Evolutionary conservation across 2,888 invertebrate species (phyloP).

Genomic region (Lithophane leautieri): DNA sequence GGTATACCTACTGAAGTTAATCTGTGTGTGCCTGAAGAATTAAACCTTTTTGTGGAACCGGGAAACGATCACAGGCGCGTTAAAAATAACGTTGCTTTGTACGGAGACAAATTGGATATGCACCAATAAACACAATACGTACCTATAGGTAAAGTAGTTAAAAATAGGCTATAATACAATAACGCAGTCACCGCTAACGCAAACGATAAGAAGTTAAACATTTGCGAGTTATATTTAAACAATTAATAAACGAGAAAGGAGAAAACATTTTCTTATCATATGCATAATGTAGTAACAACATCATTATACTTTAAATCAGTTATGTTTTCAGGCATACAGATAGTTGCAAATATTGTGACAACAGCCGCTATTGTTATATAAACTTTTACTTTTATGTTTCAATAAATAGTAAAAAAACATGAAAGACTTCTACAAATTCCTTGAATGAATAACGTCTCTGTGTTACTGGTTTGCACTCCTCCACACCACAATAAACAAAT

Average conservation of each 20-base stretch:
- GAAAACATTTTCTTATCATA: constrained; percentile 18
- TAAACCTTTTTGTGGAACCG: constrained; percentile 18
- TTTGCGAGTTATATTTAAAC: constrained; percentile 25
- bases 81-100: constrained; percentile 54
- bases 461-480: background rate
- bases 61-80: constrained; percentile 36
- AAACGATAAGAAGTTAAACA: constrained; percentile 40
- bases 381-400: constrained; percentile 1
- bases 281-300: background rate
- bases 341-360: constrained; percentile 12
- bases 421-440: background rate
- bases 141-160: constrained; percentile 14
- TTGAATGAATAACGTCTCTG: background rate
- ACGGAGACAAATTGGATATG: constrained; percentile 51
- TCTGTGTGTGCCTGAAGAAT: background rate
- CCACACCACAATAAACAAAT: too few relatives aligned
- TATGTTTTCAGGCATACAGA: background rate
- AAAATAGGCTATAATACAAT: constrained; percentile 46
- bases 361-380: background rate
- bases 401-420: background rate
- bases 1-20: background rate
- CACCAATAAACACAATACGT: constrained; percentile 53
- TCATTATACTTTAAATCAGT: constrained; percentile 8
- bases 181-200: background rate
- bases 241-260: constrained; percentile 1